Percentiles rank a stretch among this genome's conserved stretches.
Conservation (phyloP, 2,797 vertebrate genomes). For the Gorsachius magnificus region DNA sequence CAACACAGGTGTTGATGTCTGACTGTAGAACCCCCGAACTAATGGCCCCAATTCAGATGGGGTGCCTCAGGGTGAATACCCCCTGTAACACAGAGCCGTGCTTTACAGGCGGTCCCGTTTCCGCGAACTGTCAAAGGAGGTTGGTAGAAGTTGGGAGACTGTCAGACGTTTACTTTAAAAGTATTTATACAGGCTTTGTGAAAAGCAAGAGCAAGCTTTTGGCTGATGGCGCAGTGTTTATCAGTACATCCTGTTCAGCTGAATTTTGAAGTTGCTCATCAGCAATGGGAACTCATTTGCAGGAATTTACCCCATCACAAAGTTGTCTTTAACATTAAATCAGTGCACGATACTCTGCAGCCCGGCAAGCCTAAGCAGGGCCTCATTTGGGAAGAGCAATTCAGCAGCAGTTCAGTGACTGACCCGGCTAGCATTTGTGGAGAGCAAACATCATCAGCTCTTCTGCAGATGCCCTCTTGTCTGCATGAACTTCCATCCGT, state of each 20-base stretch:
- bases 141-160: background rate
- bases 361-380: background rate
- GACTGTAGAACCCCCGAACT: background rate
- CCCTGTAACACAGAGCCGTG: accelerated
- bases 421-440: background rate
- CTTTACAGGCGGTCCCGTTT: accelerated
- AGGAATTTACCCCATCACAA: background rate
- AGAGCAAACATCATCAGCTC: background rate
- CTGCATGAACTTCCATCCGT: background rate
- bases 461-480: background rate
- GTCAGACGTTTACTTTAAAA: background rate
- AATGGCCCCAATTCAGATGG: background rate
- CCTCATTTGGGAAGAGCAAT: background rate
- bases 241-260: conserved; percentile 15
- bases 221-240: background rate
- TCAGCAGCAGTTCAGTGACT: background rate
- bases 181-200: background rate
- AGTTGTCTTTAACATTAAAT: background rate
- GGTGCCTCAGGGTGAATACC: background rate
- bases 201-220: background rate
- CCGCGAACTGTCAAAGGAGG: background rate
- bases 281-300: background rate
- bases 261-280: background rate
- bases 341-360: accelerated
- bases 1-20: accelerated